These are phyloP conservation scores for Grus americana DNA, from an alignment of 2,113 vertebrate species.

Conservation along the genomic window DNA sequence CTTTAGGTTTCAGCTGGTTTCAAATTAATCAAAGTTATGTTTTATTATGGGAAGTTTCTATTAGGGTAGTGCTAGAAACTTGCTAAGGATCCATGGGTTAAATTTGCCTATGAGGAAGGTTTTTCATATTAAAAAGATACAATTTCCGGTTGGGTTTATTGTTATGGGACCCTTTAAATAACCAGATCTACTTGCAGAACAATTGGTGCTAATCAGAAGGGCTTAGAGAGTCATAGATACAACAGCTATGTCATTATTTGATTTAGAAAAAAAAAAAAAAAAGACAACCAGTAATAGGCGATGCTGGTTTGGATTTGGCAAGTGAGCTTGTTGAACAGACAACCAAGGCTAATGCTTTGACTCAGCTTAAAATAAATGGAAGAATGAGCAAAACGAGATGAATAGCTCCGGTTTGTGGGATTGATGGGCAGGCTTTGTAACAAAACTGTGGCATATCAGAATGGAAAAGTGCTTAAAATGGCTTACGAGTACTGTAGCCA, in stretches of 20 bases:
- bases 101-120: neutral
- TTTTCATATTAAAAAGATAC: neutral
- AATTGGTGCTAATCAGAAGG: neutral
- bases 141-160: neutral
- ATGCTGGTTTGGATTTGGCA: neutral
- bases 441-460: neutral
- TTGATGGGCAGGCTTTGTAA: neutral
- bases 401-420: neutral
- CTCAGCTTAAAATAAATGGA: neutral
- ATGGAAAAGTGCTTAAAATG: neutral
- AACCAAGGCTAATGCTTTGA: neutral
- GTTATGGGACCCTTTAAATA: neutral
- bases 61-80: neutral
- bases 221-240: neutral
- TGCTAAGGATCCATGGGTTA: neutral
- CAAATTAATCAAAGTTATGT: neutral
- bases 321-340: neutral
- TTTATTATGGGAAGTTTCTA: neutral
- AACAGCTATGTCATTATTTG: neutral
- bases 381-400: neutral
- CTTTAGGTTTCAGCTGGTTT: neutral
- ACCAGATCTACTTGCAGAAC: neutral
- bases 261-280: neutral
- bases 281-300: neutral
- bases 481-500: neutral